These are phyloP conservation scores for Caenorhabditis remanei DNA, from an alignment of 1,140 invertebrate species.

Conservation along the genomic window DNA sequence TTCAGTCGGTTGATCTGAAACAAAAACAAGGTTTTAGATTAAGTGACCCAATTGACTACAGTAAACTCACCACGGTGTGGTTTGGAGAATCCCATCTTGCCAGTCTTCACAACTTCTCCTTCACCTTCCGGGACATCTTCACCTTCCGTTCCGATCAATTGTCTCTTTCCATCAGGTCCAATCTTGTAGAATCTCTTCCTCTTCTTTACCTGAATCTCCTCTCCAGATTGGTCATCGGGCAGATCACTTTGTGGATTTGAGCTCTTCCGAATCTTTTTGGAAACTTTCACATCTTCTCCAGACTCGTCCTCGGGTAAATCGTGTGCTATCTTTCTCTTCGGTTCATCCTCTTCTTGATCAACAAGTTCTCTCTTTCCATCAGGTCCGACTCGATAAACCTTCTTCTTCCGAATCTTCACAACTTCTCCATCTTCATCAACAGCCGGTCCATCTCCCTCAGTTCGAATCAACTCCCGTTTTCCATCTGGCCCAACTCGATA, in stretches of 20 bases:
- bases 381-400: not conserved
- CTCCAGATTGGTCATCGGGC: not conserved
- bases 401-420: not conserved
- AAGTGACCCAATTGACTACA: too few species aligned
- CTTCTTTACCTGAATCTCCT: not conserved
- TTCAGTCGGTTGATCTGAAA: too few species aligned
- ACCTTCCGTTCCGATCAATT: not conserved
- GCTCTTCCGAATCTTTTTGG: not conserved
- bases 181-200: slow-evolving; percentile 21
- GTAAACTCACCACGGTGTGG: too few species aligned
- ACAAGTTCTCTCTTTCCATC: slow-evolving; percentile 1
- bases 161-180: slow-evolving; percentile 1
- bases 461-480: not conserved
- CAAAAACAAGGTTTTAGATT: too few species aligned
- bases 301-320: not conserved
- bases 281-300: too few species aligned
- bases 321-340: not conserved
- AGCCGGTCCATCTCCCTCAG: not conserved
- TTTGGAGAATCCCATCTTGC: not conserved
- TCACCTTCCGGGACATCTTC: not conserved
- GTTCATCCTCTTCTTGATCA: not conserved
- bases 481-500: not conserved
- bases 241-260: not conserved
- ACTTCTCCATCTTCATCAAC: not conserved
- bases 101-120: not conserved